Base-by-base conservation (phyloP, 2,113 vertebrate species). In the Phylloscopus trochiloides region DNA sequence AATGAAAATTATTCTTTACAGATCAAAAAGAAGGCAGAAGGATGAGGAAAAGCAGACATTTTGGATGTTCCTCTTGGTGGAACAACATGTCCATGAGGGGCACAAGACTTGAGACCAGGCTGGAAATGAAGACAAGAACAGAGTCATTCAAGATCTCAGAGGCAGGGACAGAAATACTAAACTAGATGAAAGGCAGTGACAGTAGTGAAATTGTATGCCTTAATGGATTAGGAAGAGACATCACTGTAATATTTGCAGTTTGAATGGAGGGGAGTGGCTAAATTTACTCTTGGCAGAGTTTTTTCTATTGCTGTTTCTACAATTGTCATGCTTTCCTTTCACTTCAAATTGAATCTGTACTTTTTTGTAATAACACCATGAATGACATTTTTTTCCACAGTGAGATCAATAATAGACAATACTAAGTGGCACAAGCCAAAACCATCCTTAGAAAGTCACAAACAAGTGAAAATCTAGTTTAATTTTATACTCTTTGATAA, bases 331-430 rank as follows among this genome's bases (percentile, higher is more conserved):
- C 25, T 79, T 59, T 50, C 28, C 34, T 62, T 86, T 85, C 65
- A 59, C 22, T 90, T 85, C 62, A 85, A 14, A 86, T 61, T 79
- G 52, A 65, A 73, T 68, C 29, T 40, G 11, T 43, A 32, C 25
- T 74, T 67, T 71, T 92, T 86, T 5, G 4, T 36, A 58, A 17
- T 74, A 55, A 67, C 48, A 81, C 55, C 21, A 67, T 3, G 7
- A 86, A 77, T 58, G 29, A 45, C 21, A 7, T 54, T 88, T 77
- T 79, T 79, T 86, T 51, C 31, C 26, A 54, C 24, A 43, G 43
- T 42, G 67, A 88, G 26, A 70, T 83, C 75, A 92, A n/a, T 86
- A 86, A 50, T 19, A 70, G 59, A 73, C 19, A 86, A 65, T 47
- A 66, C 10, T 42, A 62, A 78, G 58, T 66, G 87, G 88, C 54